These are phyloP conservation scores for Spatula versicolor DNA, from an alignment of 2,797 vertebrate genomes.

Conservation along the genomic window DNA sequence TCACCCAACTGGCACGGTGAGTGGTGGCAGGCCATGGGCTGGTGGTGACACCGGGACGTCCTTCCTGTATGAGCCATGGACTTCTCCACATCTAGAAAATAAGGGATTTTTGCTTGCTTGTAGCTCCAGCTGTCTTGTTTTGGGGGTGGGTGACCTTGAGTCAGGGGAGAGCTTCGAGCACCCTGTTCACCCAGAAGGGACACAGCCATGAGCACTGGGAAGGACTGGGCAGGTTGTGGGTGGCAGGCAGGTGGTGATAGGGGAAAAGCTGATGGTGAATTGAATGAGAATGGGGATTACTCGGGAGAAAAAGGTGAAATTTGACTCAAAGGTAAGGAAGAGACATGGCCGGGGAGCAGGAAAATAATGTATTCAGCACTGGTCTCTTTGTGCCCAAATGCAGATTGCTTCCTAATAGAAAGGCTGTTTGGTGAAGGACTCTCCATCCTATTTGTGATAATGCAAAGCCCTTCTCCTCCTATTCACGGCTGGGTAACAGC, in stretches of 20 bases:
- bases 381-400: not conserved
- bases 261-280: not conserved
- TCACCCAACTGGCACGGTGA: not conserved
- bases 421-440: not conserved
- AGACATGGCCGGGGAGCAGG: not conserved
- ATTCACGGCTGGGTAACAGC: not conserved
- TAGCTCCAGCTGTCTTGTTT: not conserved
- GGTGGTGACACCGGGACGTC: not conserved
- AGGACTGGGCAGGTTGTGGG: not conserved
- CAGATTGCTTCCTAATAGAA: not conserved
- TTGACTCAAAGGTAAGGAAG: not conserved
- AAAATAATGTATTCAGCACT: not conserved
- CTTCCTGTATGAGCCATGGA: not conserved
- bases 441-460: not conserved
- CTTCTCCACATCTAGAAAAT: not conserved
- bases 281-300: not conserved
- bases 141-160: not conserved
- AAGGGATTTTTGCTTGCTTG: not conserved
- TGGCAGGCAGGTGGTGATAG: not conserved
- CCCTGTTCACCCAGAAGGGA: not conserved
- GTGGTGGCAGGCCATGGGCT: not conserved
- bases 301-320: not conserved
- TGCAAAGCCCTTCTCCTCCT: not conserved
- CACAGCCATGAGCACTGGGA: accelerated
- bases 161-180: not conserved